Conservation (phyloP, 2,888 invertebrate species). For the Ashinkailepas kermadecensis region DNA sequence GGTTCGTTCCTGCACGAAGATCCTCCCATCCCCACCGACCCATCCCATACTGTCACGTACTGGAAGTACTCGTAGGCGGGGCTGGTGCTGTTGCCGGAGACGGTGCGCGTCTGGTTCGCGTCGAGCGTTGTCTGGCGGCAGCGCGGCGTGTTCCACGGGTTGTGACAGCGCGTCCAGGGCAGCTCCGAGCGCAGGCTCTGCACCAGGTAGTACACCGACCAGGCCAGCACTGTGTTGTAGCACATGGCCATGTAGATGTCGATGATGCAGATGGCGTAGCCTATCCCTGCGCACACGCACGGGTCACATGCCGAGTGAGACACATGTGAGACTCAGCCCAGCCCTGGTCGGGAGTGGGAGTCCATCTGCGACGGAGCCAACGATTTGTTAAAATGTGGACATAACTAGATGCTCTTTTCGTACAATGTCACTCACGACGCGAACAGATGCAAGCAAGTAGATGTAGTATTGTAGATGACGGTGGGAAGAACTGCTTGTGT, state of each 20-base stretch:
- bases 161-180: constrained; percentile 80
- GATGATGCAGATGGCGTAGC: constrained; percentile 91
- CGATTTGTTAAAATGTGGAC: too few relatives aligned
- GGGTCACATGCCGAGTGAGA: too few relatives aligned
- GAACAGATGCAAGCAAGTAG: too few relatives aligned
- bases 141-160: constrained; percentile 65
- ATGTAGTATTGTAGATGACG: too few relatives aligned
- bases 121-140: constrained; percentile 41
- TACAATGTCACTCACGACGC: too few relatives aligned
- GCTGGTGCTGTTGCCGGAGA: constrained; percentile 8
- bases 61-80: constrained; percentile 24
- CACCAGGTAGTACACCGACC: constrained; percentile 86
- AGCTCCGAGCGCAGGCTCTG: constrained; percentile 66
- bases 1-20: too few relatives aligned
- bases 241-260: constrained; percentile 92
- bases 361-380: too few relatives aligned
- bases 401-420: too few relatives aligned
- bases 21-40: too few relatives aligned
- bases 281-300: constrained; percentile 56
- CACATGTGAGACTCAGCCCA: too few relatives aligned
- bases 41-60: not conserved
- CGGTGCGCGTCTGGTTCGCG: constrained; percentile 37
- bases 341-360: too few relatives aligned
- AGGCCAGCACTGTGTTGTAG: constrained; percentile 94
- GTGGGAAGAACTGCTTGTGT: too few relatives aligned